Conservation (phyloP, 1,140 invertebrate species). For the Plodia interpunctella region DNA sequence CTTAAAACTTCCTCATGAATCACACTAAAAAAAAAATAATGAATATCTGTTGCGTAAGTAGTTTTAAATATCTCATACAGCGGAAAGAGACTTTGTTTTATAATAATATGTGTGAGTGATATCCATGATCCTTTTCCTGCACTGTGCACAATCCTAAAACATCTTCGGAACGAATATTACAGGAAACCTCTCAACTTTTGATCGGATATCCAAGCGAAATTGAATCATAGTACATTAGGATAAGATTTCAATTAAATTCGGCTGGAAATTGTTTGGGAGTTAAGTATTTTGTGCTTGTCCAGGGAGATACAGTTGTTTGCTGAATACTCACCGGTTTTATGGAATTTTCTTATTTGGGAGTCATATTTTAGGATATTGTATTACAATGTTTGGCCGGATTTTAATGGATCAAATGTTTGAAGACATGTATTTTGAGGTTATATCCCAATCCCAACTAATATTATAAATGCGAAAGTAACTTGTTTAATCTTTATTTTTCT, state of each 20-base stretch:
- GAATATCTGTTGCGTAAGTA: too few species aligned
- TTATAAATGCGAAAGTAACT: too few species aligned
- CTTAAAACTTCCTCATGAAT: too few species aligned
- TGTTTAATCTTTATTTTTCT: too few species aligned
- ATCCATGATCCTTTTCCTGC: neutral
- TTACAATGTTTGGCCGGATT: neutral
- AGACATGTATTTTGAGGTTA: too few species aligned
- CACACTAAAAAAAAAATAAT: too few species aligned
- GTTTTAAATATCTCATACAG: too few species aligned
- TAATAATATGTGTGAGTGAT: too few species aligned
- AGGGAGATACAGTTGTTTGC: conserved; percentile 1
- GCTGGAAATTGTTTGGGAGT: neutral
- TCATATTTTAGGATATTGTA: neutral
- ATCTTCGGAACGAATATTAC: neutral
- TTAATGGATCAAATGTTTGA: conserved; percentile 1
- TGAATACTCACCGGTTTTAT: neutral
- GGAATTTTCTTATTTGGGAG: conserved; percentile 4
- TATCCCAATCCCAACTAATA: too few species aligned
- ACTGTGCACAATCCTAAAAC: neutral
- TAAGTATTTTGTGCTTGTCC: conserved; percentile 1
- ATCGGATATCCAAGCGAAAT: neutral
- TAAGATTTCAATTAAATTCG: neutral
- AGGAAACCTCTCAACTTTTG: neutral
- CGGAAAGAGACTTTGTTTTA: too few species aligned
- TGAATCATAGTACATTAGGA: neutral